These are phyloP conservation scores for Synchiropus splendidus DNA, from an alignment of 2,113 vertebrate species.

Conservation along the genomic window DNA sequence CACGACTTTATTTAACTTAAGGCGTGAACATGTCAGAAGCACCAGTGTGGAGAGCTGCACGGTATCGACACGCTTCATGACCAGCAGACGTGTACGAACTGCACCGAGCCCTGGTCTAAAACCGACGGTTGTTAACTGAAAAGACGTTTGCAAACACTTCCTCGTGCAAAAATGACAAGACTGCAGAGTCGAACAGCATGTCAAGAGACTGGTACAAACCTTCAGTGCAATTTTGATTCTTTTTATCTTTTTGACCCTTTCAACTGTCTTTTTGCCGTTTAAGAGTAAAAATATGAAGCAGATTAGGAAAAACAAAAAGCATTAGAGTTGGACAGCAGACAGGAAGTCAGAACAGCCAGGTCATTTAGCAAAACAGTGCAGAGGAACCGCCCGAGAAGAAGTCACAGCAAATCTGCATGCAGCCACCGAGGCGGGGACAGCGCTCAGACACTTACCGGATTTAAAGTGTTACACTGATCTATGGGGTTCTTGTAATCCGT, in stretches of 20 bases:
- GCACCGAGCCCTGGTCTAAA: slow-evolving; percentile 1
- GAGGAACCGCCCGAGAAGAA: slow-evolving; percentile 46
- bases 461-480: slow-evolving; percentile 98
- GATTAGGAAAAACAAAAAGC: slow-evolving; percentile 74
- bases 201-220: slow-evolving; percentile 94
- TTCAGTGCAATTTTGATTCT: slow-evolving; percentile 99
- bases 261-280: slow-evolving; percentile 93
- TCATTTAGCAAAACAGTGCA: slow-evolving; percentile 70
- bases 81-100: too few relatives aligned
- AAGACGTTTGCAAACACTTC: slow-evolving; percentile 75
- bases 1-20: too few relatives aligned
- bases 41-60: too few relatives aligned
- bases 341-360: slow-evolving; percentile 77
- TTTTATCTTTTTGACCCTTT: slow-evolving; percentile 99
- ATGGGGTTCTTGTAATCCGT: slow-evolving; percentile 99
- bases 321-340: slow-evolving; percentile 90
- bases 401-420: slow-evolving; percentile 49
- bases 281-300: slow-evolving; percentile 72
- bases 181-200: slow-evolving; percentile 65
- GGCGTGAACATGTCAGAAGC: too few relatives aligned
- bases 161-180: slow-evolving; percentile 69
- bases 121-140: slow-evolving; percentile 67
- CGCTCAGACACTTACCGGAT: slow-evolving; percentile 81
- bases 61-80: too few relatives aligned
- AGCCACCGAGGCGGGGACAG: slow-evolving; percentile 19